Conservation (phyloP, 23 tunicate genomes). For the Phallusia fumigata region DNA sequence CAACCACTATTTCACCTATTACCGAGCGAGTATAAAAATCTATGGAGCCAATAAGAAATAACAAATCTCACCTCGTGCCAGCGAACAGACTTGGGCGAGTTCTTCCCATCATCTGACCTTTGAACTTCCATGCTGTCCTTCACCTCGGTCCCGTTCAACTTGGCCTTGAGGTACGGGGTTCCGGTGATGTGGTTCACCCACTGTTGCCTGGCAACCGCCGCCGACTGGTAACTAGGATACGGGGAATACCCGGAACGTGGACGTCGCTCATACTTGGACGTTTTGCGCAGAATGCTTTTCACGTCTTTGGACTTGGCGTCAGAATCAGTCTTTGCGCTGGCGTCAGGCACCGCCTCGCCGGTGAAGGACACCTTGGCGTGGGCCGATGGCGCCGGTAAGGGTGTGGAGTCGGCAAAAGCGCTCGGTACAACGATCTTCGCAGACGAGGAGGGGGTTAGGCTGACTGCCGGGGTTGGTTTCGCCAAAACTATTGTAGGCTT, state of each 20-base stretch:
- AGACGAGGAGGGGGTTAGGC: neutral
- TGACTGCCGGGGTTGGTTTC: neutral
- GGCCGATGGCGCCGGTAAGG: conserved; percentile 19
- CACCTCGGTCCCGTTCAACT: conserved; percentile 30
- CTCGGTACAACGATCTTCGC: neutral
- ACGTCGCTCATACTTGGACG: conserved; percentile 60
- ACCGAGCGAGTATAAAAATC: too few relatives aligned
- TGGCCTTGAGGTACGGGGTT: conserved; percentile 22
- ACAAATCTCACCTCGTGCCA: conserved; percentile 53
- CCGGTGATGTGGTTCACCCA: conserved; percentile 72
- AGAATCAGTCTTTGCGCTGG: neutral
- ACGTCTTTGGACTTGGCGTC: conserved; percentile 4
- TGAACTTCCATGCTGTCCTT: conserved; percentile 46
- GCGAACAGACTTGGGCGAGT: conserved; percentile 59
- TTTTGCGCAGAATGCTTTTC: conserved; percentile 65
- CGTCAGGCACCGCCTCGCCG: neutral
- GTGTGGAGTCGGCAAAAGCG: conserved; percentile 17
- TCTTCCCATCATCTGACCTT: neutral
- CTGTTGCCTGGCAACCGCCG: conserved; percentile 68
- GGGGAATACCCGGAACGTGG: conserved; percentile 15
- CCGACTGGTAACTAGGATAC: conserved; percentile 71
- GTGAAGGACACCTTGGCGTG: conserved; percentile 24
- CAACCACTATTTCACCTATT: too few relatives aligned
- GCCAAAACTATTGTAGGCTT: neutral
- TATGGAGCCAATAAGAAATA: too few relatives aligned